Conservation (phyloP, 2,888 invertebrate species). For the Empis stercorea region DNA sequence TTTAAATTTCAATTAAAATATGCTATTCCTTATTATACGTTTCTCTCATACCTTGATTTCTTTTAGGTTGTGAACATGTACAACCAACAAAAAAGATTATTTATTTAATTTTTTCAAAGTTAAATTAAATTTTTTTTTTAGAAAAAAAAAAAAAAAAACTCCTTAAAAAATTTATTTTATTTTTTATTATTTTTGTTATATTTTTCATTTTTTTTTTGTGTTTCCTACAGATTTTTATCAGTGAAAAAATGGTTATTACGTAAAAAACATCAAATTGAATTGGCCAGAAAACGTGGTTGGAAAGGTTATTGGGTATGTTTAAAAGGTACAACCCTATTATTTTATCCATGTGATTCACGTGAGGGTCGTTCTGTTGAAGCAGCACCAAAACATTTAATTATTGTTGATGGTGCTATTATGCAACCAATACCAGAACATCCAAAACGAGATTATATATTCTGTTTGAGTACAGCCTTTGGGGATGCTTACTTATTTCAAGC, state of each 20-base stretch:
- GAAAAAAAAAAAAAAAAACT: no score
- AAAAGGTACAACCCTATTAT: conserved; percentile 90
- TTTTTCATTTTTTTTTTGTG: conserved; percentile 20
- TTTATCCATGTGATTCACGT: conserved; percentile 89
- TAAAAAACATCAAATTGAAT: conserved; percentile 91
- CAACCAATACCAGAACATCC: conserved; percentile 99
- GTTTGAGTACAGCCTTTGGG: conserved; percentile 94
- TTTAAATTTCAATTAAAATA: neutral
- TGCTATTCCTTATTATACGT: no score
- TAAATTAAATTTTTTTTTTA: no score
- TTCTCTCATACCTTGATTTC: no score
- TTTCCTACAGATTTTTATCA: conserved; percentile 87
- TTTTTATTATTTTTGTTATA: conserved; percentile 6
- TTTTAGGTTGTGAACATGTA: no score
- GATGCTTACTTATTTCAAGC: conserved; percentile 97
- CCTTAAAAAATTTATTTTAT: neutral
- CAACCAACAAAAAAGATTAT: no score
- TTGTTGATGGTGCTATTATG: conserved; percentile 94
- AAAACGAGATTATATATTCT: conserved; percentile 94
- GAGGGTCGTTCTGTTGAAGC: conserved; percentile 84
- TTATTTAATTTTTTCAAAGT: no score
- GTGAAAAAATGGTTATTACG: conserved; percentile 97
- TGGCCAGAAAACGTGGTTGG: conserved; percentile 93
- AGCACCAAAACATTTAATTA: conserved; percentile 88
- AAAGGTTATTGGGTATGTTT: conserved; percentile 98